Conservation (phyloP, 2,113 vertebrate genomes). For the Ornithorhynchus anatinus region DNA sequence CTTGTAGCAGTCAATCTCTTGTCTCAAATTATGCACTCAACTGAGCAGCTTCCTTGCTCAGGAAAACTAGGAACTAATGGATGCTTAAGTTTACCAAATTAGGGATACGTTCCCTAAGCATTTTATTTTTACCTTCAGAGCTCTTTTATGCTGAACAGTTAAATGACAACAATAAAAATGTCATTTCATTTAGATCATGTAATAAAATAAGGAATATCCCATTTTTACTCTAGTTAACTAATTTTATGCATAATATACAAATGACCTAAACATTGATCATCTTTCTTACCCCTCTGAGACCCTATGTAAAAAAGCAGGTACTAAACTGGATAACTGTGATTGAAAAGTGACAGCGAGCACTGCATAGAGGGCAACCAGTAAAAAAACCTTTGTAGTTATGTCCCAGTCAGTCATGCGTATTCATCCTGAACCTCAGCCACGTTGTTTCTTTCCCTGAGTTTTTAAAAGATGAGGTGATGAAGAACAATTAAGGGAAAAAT, state of each 20-base stretch:
- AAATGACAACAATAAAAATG: neutral
- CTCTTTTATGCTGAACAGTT: neutral
- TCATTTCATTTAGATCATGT: slow-evolving; percentile 14
- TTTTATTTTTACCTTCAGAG: neutral
- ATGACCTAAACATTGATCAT: slow-evolving; percentile 1
- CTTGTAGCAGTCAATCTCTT: neutral
- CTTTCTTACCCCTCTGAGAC: slow-evolving; percentile 17
- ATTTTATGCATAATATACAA: slow-evolving; percentile 19
- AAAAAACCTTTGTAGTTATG: slow-evolving; percentile 18
- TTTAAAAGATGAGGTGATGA: neutral
- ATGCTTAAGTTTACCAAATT: neutral
- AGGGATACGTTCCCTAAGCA: neutral
- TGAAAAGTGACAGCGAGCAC: slow-evolving; percentile 46
- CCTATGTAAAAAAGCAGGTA: slow-evolving; percentile 21
- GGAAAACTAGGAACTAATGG: neutral
- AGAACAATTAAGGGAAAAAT: neutral
- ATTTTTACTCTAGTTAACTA: slow-evolving; percentile 12
- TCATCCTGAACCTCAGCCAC: neutral
- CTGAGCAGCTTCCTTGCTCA: neutral
- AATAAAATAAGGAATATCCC: slow-evolving; percentile 27
- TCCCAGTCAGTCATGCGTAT: slow-evolving; percentile 10
- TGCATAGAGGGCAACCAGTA: slow-evolving; percentile 20
- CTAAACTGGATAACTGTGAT: slow-evolving; percentile 45
- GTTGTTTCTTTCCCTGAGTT: neutral
- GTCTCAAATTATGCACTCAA: neutral